Evolutionary conservation across 2,888 invertebrate species (phyloP).

Genomic region (Himalopsyche kuldschensis): DNA sequence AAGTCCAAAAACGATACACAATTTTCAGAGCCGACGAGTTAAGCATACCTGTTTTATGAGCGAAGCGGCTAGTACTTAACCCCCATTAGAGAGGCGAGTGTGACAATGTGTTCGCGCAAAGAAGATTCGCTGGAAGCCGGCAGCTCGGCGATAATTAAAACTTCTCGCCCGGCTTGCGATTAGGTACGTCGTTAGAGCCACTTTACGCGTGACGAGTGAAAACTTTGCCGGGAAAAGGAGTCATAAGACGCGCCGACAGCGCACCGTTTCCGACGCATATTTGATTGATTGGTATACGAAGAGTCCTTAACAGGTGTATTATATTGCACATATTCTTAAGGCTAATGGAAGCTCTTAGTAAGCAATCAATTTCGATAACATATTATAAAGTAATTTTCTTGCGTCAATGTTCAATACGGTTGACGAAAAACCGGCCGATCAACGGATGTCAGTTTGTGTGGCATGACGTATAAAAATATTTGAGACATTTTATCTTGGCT

Average conservation of each 20-base stretch:
- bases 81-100: neutral
- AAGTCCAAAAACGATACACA: no score
- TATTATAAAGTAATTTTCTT: no score
- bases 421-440: no score
- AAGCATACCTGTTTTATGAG: neutral
- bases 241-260: neutral
- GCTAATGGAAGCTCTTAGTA: no score
- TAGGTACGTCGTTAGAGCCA: slow-evolving; percentile 24
- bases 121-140: slow-evolving; percentile 4
- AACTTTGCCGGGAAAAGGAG: neutral
- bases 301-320: neutral
- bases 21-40: neutral
- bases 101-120: neutral
- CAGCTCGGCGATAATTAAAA: slow-evolving; percentile 25
- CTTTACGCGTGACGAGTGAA: neutral
- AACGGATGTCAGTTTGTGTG: no score
- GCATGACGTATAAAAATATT: no score
- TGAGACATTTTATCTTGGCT: no score
- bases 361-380: no score
- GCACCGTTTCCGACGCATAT: neutral
- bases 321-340: no score
- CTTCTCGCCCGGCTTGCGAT: slow-evolving; percentile 27
- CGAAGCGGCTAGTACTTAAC: neutral
- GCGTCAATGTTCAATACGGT: no score
- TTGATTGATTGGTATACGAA: no score